Percentiles rank a stretch among this genome's conserved stretches.
These are phyloP conservation scores for Eucidaris tribuloides DNA, from an alignment of 35 echinoderm and acorn worm genomes.

Conservation along the genomic window DNA sequence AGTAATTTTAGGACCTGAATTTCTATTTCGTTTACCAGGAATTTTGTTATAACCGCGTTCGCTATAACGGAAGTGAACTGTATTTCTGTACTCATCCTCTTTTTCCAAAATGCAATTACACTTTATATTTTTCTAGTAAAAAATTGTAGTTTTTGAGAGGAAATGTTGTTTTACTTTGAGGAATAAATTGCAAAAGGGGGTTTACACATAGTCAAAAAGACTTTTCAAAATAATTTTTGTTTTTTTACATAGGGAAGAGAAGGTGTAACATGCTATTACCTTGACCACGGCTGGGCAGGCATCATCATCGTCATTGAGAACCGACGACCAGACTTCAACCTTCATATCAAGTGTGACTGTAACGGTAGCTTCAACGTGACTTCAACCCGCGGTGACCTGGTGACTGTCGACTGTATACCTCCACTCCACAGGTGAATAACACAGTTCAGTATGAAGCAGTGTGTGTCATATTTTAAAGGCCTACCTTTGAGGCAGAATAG, in stretches of 20 bases:
- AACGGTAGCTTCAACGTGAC: slow-evolving; percentile 93
- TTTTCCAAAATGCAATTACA: no score
- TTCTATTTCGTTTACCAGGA: no score
- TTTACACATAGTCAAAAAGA: no score
- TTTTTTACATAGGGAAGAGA: slow-evolving; percentile 82
- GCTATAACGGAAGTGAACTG: no score
- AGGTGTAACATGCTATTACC: slow-evolving; percentile 90
- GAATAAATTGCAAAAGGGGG: no score
- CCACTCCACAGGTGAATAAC: slow-evolving; percentile 72
- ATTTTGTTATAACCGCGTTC: no score
- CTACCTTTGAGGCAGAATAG: not conserved
- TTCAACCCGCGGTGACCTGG: slow-evolving; percentile 66
- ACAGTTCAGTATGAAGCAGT: not conserved
- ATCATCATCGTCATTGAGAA: slow-evolving; percentile 82
- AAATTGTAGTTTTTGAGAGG: no score
- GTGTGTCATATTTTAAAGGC: not conserved
- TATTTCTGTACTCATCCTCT: no score
- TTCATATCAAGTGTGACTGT: slow-evolving; percentile 87
- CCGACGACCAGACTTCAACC: slow-evolving; percentile 56
- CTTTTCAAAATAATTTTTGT: no score
- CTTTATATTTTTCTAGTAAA: no score
- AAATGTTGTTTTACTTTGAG: no score
- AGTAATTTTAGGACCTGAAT: no score
- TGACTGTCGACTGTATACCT: slow-evolving; percentile 81
- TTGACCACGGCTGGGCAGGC: slow-evolving; percentile 92